Base-by-base conservation (phyloP, 2,888 invertebrate species). In the Eurytoma californica region DNA sequence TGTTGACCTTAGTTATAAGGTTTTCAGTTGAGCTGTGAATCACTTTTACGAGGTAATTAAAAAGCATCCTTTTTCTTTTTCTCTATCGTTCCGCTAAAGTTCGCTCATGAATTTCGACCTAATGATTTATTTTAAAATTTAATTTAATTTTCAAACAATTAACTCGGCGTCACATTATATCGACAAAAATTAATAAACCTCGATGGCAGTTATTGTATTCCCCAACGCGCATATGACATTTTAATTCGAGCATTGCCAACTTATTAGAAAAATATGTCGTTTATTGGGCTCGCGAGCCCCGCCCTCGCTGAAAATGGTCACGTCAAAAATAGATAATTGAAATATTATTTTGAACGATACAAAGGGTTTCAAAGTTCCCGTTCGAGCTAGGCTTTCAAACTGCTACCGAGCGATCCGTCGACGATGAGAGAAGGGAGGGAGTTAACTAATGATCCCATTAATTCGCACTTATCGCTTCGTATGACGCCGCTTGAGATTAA, bases 371-470 rank as follows among this genome's bases (percentile, higher is more conserved):
- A 9, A 39, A 39, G 9, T 24, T 24, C 1, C 1, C 24, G 39
- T 9, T 39, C 39, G 39, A 39, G 9, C 39, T 39, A 9, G 39
- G 39, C 39, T 39, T 39, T 39, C 39, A 39, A 39, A 39, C 39
- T 39, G 39, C 39, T 9, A 39, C 39, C 7, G 9, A 39, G 39
- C 39, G 39, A 39, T 39, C 39, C 9, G 16, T n/a, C 16, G 61
- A 14, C 4, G 14, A 7, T 14, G 28, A 60, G 13, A 65, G 16
- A 39, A 30, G 30, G 30, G 28, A 30, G 53, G 5, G 49, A 14
- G 51, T n/a, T 20, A 66, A 60, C 72, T 81, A 76, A 80, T 74
- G 63, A 80, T 80, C 74, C 80, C 74, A 82, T 82, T 82, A 82
- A 82, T 79, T 80, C 72, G 69, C 73, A 73, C 70, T 79, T 77